Conservation (phyloP, 2,888 invertebrate species). For the Drosophila tripunctata region DNA sequence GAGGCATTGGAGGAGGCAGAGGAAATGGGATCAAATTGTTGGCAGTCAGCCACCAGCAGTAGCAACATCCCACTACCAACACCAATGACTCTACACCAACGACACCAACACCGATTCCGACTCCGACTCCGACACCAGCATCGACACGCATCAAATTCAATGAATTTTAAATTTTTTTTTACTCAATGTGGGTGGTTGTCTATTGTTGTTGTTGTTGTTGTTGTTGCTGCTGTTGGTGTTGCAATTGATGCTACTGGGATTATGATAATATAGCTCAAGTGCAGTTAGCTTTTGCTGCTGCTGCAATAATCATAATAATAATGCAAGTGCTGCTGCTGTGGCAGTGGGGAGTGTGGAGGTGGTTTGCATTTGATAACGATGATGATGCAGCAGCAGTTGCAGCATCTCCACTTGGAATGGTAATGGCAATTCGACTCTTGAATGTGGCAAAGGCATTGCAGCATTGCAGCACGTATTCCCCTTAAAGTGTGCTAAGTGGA, state of each 20-base stretch:
- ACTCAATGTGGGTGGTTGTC: background rate
- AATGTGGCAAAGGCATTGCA: slow-evolving; percentile 22
- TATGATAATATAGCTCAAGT: slow-evolving; percentile 75
- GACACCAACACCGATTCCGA: background rate
- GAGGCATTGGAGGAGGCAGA: background rate
- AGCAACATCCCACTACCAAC: no score
- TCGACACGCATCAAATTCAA: slow-evolving; percentile 65
- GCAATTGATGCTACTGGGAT: slow-evolving; percentile 58
- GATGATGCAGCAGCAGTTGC: slow-evolving; percentile 49
- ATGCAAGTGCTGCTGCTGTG: slow-evolving; percentile 51
- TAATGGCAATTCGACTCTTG: slow-evolving; percentile 29
- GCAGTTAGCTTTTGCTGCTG: slow-evolving; percentile 68
- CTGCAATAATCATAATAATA: slow-evolving; percentile 73
- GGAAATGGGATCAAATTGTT: slow-evolving; percentile 20
- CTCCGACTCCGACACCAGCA: slow-evolving; percentile 8
- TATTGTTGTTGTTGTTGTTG: slow-evolving; percentile 8
- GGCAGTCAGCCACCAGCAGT: slow-evolving; percentile 39
- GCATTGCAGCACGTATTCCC: slow-evolving; percentile 55
- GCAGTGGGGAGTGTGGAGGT: slow-evolving; percentile 34
- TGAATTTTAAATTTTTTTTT: slow-evolving; percentile 69
- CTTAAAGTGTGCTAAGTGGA: slow-evolving; percentile 36
- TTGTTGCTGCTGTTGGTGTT: slow-evolving; percentile 33
- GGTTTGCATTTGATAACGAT: slow-evolving; percentile 68
- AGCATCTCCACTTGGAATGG: slow-evolving; percentile 26
- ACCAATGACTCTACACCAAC: background rate